Evolutionary conservation across 2,113 vertebrate genomes (phyloP).

Genomic region (Chionodraco myersi): DNA sequence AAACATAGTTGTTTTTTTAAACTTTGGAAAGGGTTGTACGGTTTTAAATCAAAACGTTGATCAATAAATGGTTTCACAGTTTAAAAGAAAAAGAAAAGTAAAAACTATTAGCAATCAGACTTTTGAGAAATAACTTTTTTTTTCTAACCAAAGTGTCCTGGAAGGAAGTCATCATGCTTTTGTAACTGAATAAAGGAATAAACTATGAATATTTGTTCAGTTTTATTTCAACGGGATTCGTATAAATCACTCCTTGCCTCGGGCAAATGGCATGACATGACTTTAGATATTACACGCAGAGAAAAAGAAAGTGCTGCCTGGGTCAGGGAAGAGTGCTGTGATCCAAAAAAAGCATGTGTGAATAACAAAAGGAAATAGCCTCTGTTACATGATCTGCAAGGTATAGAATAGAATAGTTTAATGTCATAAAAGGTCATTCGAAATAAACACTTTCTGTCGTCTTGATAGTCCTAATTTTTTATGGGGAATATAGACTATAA

Average conservation of each 20-base stretch:
- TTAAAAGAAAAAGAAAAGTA: conserved; percentile 47
- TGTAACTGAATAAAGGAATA: conserved; percentile 82
- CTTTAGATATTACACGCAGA: conserved; percentile 43
- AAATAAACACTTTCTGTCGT: background rate
- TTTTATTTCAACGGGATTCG: conserved; percentile 37
- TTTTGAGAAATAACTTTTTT: conserved; percentile 78
- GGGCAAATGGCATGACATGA: conserved; percentile 22
- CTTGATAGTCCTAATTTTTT: conserved; percentile 11
- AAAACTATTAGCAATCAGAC: conserved; percentile 55
- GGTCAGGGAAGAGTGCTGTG: conserved; percentile 26
- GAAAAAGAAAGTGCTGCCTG: conserved; percentile 26
- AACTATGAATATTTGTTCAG: conserved; percentile 58
- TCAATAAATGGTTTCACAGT: conserved; percentile 56
- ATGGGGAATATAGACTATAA: conserved; percentile 16
- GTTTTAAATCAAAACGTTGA: conserved; percentile 53
- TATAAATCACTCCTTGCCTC: background rate
- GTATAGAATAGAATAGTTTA: background rate
- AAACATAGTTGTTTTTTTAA: conserved; percentile 41
- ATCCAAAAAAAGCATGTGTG: conserved; percentile 49
- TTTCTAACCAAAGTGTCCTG: conserved; percentile 83
- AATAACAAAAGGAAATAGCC: background rate
- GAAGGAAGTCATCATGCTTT: conserved; percentile 80
- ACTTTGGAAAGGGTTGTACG: conserved; percentile 56
- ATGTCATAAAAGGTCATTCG: background rate
- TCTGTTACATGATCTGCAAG: conserved; percentile 10